Evolutionary conservation across 2,113 vertebrate species (phyloP).

Genomic region (Brienomyrus longianalis): DNA sequence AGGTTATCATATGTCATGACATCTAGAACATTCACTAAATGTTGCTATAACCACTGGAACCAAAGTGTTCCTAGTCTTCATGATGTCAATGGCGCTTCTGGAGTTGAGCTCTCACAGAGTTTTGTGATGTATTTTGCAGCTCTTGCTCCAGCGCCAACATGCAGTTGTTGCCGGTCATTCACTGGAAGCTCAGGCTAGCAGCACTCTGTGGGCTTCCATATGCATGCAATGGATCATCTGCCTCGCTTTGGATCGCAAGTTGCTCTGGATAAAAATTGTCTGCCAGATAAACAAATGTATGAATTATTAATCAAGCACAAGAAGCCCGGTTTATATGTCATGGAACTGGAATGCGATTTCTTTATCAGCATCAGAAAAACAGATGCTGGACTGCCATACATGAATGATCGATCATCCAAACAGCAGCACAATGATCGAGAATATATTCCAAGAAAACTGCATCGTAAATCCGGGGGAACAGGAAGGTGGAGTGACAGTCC

Average conservation of each 20-base stretch:
- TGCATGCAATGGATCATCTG: not conserved
- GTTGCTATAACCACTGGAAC: not conserved
- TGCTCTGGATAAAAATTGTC: not conserved
- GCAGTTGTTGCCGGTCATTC: not conserved
- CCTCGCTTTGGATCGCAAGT: not conserved
- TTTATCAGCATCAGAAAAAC: too few species aligned
- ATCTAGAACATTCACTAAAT: not conserved
- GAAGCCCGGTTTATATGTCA: too few species aligned
- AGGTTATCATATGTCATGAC: not conserved
- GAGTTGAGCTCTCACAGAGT: not conserved
- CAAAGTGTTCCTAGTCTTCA: not conserved
- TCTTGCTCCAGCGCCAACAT: not conserved
- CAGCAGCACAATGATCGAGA: too few species aligned
- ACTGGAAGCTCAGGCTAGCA: too few species aligned
- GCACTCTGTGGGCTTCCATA: too few species aligned
- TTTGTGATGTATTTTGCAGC: not conserved
- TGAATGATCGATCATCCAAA: too few species aligned
- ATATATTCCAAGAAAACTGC: too few species aligned
- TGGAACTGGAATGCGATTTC: too few species aligned
- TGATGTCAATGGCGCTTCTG: not conserved
- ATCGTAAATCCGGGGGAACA: too few species aligned
- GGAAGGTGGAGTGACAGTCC: too few species aligned
- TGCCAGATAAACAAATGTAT: not conserved
- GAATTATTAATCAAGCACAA: too few species aligned
- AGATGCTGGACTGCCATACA: too few species aligned